These are phyloP conservation scores for Coptotermes formosanus DNA, from an alignment of 1,140 invertebrate species.

Conservation along the genomic window DNA sequence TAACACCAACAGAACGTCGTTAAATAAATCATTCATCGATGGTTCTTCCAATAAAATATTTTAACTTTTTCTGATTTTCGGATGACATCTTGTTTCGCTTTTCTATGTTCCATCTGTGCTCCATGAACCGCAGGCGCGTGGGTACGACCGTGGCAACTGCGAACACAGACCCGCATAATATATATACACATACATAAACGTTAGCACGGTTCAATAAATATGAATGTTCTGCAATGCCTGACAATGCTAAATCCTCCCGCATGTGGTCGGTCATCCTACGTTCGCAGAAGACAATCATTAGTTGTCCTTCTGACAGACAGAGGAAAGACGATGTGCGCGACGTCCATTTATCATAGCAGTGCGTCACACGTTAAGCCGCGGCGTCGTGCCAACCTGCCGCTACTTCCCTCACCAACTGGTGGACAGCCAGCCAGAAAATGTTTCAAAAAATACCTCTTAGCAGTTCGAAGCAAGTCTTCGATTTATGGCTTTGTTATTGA, in stretches of 20 bases:
- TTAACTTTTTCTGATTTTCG: too few relatives aligned
- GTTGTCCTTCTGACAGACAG: constrained; percentile 12
- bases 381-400: constrained; percentile 5
- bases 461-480: background rate
- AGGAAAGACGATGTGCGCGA: background rate
- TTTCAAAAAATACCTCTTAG: background rate
- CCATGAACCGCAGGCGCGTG: too few relatives aligned
- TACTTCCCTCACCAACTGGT: background rate
- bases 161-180: too few relatives aligned
- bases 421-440: background rate
- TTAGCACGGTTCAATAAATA: background rate
- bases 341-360: constrained; percentile 1
- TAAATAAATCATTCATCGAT: too few relatives aligned
- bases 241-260: background rate
- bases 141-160: too few relatives aligned
- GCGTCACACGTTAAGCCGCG: background rate
- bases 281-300: background rate
- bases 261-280: background rate
- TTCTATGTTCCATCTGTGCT: too few relatives aligned
- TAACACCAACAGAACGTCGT: too few relatives aligned
- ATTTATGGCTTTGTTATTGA: background rate
- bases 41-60: too few relatives aligned
- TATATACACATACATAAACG: too few relatives aligned
- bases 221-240: background rate
- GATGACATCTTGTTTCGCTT: too few relatives aligned